A percentile compares a stretch with the other conserved stretches of the same genome.
Evolutionary conservation across 2,113 vertebrate genomes (phyloP).

Genomic region (Naja naja): DNA sequence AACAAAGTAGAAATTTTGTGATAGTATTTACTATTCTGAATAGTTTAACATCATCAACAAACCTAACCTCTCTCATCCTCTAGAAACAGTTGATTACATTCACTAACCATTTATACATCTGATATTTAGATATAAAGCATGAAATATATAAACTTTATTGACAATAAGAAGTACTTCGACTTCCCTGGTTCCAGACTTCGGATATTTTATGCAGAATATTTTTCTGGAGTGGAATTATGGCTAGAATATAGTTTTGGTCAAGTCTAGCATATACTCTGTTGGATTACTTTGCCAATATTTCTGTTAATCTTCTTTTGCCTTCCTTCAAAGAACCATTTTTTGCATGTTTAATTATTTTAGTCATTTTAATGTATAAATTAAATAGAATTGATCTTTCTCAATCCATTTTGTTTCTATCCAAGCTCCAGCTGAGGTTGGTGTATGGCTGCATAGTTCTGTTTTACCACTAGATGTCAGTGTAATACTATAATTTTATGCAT

Average conservation of each 20-base stretch:
- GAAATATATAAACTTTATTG: not conserved
- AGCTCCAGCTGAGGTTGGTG: not conserved
- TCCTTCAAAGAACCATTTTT: not conserved
- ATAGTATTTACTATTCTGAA: not conserved
- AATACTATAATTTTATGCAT: not conserved
- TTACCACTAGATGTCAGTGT: constrained; percentile 10
- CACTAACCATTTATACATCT: not conserved
- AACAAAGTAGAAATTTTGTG: not conserved
- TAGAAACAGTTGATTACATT: not conserved
- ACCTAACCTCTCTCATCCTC: not conserved
- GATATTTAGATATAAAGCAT: not conserved
- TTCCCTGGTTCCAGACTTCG: not conserved
- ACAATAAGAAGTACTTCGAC: not conserved
- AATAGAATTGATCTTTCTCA: not conserved
- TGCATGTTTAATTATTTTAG: no score
- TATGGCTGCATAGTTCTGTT: not conserved
- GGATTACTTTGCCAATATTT: not conserved
- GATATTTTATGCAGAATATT: not conserved
- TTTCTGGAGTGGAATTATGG: not conserved
- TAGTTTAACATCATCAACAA: not conserved
- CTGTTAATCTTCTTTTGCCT: not conserved
- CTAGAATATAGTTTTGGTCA: not conserved
- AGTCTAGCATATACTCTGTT: not conserved
- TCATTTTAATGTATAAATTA: not conserved
- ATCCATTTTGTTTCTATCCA: not conserved